These are phyloP conservation scores for Burhinus oedicnemus DNA, from an alignment of 2,113 vertebrate genomes.

Conservation along the genomic window DNA sequence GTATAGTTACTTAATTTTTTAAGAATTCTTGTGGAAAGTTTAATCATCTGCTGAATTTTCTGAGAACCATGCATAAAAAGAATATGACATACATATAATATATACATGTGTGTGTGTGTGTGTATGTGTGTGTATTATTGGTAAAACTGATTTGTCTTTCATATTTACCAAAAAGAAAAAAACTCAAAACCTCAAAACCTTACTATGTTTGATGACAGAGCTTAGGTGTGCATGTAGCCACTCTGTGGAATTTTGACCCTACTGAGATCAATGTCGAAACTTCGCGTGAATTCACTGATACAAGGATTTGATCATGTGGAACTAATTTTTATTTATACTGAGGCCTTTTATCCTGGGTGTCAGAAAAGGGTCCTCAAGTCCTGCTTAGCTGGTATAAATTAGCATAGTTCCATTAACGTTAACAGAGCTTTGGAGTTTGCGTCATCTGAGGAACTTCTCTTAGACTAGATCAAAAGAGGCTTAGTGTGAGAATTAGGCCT, in stretches of 20 bases:
- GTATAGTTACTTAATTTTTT: not conserved
- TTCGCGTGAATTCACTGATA: not conserved
- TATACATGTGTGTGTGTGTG: accelerated
- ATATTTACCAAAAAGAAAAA: not conserved
- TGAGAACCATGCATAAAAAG: not conserved
- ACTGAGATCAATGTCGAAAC: not conserved
- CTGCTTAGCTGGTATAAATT: not conserved
- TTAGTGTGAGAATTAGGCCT: not conserved
- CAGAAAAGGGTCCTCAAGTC: not conserved
- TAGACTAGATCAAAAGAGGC: not conserved
- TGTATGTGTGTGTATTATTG: not conserved
- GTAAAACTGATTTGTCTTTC: not conserved
- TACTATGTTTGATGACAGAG: not conserved
- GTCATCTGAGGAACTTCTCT: not conserved
- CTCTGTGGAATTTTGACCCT: not conserved
- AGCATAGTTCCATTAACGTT: not conserved
- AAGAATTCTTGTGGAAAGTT: conserved; percentile 2
- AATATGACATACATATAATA: conserved; percentile 3
- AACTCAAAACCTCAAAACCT: not conserved
- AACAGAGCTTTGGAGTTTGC: not conserved
- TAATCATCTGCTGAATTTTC: conserved; percentile 26
- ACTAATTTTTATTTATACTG: not conserved
- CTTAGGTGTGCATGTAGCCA: not conserved
- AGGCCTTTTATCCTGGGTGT: not conserved
- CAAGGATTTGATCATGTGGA: not conserved